phyloP scores from a whole-genome alignment of 1,140 invertebrate species.

The Acyrthosiphon pisum region DNA sequence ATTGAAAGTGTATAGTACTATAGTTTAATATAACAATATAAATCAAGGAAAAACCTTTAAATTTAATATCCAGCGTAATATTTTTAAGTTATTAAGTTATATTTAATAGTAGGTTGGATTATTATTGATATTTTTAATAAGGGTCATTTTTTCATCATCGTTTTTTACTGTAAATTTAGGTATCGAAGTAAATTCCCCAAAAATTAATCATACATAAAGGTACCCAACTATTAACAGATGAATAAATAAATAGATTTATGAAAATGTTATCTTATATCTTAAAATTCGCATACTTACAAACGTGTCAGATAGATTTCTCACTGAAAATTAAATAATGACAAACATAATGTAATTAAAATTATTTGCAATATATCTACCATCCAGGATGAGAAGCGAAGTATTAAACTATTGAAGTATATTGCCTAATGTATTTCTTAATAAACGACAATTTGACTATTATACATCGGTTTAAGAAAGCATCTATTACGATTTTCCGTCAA shows the following conservation, averaged over 20 bases:
- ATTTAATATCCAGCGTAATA: not conserved
- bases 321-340: not conserved
- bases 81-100: not conserved
- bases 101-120: not conserved
- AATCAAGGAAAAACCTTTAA: not conserved
- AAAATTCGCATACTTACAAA: not conserved
- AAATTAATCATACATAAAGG: too few relatives aligned
- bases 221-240: not conserved
- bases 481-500: constrained; percentile 17
- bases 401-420: not conserved
- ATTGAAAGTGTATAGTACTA: not conserved
- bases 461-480: constrained; percentile 10
- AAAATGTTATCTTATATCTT: not conserved
- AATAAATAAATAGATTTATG: not conserved
- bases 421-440: not conserved
- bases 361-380: not conserved
- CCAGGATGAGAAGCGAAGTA: not conserved
- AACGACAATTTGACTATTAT: constrained; percentile 15
- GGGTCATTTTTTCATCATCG: not conserved
- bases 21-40: not conserved
- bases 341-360: not conserved
- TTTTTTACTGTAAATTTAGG: not conserved
- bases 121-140: not conserved
- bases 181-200: not conserved
- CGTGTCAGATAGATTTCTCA: not conserved